Conservation (phyloP, 2,888 invertebrate genomes). For the Mongoloraphidia duomilia region DNA sequence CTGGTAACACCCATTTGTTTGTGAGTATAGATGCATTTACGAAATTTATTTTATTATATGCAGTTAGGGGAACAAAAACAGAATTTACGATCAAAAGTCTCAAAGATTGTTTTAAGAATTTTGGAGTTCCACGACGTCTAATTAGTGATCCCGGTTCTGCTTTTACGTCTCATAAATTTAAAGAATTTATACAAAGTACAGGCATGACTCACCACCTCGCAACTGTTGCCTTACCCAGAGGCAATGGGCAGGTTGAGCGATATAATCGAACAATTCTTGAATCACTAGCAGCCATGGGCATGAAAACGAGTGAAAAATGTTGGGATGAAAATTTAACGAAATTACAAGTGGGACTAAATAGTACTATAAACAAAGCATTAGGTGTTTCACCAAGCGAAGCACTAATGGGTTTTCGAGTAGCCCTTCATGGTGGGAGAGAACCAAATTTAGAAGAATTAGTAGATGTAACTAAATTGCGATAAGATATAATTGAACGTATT, state of each 20-base stretch:
- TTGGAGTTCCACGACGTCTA: conserved; percentile 5
- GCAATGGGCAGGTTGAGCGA: conserved; percentile 4
- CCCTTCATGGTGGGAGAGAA: conserved; percentile 10
- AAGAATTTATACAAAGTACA: conserved; percentile 4
- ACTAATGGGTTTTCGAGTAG: conserved; percentile 13
- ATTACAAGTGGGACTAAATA: conserved; percentile 12
- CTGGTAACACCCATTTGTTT: conserved; percentile 12
- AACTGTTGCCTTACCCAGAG: not conserved
- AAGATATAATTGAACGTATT: conserved; percentile 9
- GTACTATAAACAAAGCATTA: conserved; percentile 11
- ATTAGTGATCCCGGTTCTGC: not conserved
- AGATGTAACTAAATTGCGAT: conserved; percentile 14
- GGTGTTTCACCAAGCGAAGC: conserved; percentile 11
- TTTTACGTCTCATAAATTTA: not conserved
- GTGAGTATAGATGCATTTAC: conserved; percentile 16
- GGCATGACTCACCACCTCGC: conserved; percentile 10
- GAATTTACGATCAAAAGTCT: not conserved
- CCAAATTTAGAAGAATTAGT: conserved; percentile 10
- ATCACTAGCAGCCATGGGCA: conserved; percentile 6
- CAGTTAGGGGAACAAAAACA: conserved; percentile 6
- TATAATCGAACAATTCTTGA: not conserved
- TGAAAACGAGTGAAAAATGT: conserved; percentile 9
- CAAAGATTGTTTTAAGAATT: conserved; percentile 9
- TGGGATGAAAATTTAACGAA: conserved; percentile 13
- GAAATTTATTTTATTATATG: conserved; percentile 16